A percentile compares a stretch with the other conserved stretches of the same genome.
These are phyloP conservation scores for Zaprionus davidi DNA, from an alignment of 1,140 invertebrate genomes.

Conservation along the genomic window DNA sequence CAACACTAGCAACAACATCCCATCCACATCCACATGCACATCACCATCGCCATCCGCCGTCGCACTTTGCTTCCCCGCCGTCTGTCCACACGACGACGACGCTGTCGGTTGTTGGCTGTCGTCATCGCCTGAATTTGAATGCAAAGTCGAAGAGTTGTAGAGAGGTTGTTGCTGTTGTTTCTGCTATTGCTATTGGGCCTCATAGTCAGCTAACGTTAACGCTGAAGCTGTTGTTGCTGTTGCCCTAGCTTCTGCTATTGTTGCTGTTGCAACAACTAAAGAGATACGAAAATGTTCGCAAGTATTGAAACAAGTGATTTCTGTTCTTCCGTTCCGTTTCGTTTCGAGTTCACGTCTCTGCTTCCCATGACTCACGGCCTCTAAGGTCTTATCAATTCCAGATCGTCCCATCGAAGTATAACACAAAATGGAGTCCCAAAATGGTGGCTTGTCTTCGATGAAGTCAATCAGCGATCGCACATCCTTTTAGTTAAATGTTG, in stretches of 20 bases:
- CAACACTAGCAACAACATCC: constrained; percentile 16
- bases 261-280: constrained; percentile 25
- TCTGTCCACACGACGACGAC: constrained; percentile 19
- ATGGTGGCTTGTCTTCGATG: constrained; percentile 20
- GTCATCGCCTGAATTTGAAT: constrained; percentile 74
- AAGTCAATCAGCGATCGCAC: constrained; percentile 26
- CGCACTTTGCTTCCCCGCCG: neutral
- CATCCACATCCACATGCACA: constrained; percentile 37
- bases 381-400: neutral
- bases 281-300: constrained; percentile 23
- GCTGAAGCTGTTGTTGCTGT: constrained; percentile 27
- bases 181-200: constrained; percentile 25
- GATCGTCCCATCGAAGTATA: constrained; percentile 3
- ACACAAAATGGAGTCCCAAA: constrained; percentile 29
- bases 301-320: constrained; percentile 62
- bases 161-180: constrained; percentile 20
- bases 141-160: constrained; percentile 53
- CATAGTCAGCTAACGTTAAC: neutral
- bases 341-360: constrained; percentile 29
- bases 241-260: constrained; percentile 12
- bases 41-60: constrained; percentile 19
- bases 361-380: constrained; percentile 3
- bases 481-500: constrained; percentile 24
- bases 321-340: constrained; percentile 53
- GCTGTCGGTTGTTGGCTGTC: constrained; percentile 51